phyloP scores from a whole-genome alignment of 2,113 vertebrate genomes.

The Toxotes jaculatrix region DNA sequence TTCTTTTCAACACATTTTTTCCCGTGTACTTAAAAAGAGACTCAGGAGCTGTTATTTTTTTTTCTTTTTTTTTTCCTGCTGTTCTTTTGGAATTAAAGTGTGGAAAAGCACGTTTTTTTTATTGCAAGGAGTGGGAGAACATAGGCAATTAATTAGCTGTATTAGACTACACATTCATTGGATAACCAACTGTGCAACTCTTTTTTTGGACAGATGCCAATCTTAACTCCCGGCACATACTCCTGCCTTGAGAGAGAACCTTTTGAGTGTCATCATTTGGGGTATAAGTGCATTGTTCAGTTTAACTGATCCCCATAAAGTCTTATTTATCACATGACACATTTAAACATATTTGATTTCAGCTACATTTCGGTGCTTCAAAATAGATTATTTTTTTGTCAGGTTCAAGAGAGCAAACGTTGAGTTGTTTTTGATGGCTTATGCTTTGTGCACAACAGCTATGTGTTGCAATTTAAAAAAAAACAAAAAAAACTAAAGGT shows the following conservation, averaged over 20 bases:
- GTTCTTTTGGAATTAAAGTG: slow-evolving; percentile 33
- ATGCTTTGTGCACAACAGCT: slow-evolving; percentile 54
- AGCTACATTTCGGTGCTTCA: slow-evolving; percentile 46
- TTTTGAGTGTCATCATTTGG: slow-evolving; percentile 23
- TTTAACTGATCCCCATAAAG: slow-evolving; percentile 42
- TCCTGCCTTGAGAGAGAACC: slow-evolving; percentile 22
- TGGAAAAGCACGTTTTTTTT: slow-evolving; percentile 9
- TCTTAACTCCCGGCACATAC: slow-evolving; percentile 24
- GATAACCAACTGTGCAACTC: slow-evolving; percentile 24
- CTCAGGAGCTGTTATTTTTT: slow-evolving; percentile 70
- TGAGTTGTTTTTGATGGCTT: slow-evolving; percentile 43
- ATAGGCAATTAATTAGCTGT: slow-evolving; percentile 34
- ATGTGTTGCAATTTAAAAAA: slow-evolving; percentile 23
- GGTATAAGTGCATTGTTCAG: slow-evolving; percentile 18
- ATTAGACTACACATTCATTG: slow-evolving; percentile 46
- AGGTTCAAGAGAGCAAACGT: slow-evolving; percentile 29
- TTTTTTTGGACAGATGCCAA: slow-evolving; percentile 20
- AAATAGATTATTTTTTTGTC: slow-evolving; percentile 41
- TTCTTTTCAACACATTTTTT: slow-evolving; percentile 57
- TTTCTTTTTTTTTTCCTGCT: slow-evolving; percentile 32
- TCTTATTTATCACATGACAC: slow-evolving; percentile 51
- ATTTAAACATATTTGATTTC: slow-evolving; percentile 39
- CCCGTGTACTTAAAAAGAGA: slow-evolving; percentile 57
- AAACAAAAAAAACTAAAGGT: slow-evolving; percentile 9
- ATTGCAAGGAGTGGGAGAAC: slow-evolving; percentile 33